Percentiles rank a stretch among this genome's conserved stretches.
Evolutionary conservation across 2,113 vertebrate species (phyloP).

Genomic region (Numenius arquata): DNA sequence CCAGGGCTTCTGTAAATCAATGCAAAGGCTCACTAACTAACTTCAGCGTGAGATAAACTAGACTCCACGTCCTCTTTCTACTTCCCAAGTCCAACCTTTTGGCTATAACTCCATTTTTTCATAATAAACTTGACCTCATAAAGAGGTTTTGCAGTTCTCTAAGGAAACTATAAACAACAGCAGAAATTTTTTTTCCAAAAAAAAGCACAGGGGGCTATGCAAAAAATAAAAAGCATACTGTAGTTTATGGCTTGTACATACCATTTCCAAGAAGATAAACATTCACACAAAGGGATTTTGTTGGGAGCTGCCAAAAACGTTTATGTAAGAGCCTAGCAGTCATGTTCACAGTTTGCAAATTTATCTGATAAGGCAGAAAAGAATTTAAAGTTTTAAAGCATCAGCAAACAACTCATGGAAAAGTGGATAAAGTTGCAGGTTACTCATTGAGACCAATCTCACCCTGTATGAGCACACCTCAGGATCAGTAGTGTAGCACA

Average conservation of each 20-base stretch:
- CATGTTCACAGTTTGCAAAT: neutral
- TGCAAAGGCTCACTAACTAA: neutral
- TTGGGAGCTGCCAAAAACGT: neutral
- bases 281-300: neutral
- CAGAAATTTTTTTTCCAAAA: neutral
- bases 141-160: neutral
- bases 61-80: neutral
- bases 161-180: neutral
- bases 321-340: conserved; percentile 8
- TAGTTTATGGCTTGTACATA: neutral
- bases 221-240: neutral
- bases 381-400: neutral
- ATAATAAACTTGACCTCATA: neutral
- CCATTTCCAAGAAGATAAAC: neutral
- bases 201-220: neutral
- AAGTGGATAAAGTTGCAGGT: neutral
- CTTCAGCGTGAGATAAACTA: neutral
- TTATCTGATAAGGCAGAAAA: neutral
- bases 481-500: neutral
- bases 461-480: neutral
- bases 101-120: neutral
- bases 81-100: neutral
- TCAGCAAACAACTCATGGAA: neutral
- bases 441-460: neutral
- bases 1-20: neutral